phyloP scores from a whole-genome alignment of 2,113 vertebrate species.

The Glaucidium brasilianum region DNA sequence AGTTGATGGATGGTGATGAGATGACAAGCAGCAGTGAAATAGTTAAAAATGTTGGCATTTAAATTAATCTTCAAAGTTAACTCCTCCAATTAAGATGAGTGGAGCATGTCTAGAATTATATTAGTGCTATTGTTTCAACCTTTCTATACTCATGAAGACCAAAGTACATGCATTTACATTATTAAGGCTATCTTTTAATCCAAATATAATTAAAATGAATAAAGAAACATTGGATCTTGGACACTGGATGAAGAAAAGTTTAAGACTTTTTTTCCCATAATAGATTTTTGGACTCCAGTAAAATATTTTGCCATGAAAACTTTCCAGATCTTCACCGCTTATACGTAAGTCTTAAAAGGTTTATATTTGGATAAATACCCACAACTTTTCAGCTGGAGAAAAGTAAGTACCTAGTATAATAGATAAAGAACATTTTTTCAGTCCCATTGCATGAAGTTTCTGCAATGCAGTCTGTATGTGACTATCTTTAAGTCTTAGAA shows the following conservation, averaged over 20 bases:
- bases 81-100: not conserved
- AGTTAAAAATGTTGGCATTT: slow-evolving; percentile 43
- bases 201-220: not conserved
- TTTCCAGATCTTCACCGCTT: not conserved
- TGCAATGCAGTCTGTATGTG: not conserved
- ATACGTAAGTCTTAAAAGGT: not conserved
- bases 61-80: slow-evolving; percentile 38
- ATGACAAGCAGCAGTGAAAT: slow-evolving; percentile 19
- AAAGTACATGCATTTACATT: not conserved
- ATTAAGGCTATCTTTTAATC: not conserved
- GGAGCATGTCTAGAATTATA: not conserved
- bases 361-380: not conserved
- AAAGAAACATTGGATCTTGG: not conserved
- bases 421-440: not conserved
- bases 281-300: not conserved
- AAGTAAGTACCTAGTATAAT: not conserved
- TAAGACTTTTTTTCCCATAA: not conserved
- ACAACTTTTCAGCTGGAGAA: not conserved
- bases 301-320: not conserved
- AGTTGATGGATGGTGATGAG: not conserved
- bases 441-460: not conserved
- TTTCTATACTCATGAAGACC: not conserved
- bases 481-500: not conserved
- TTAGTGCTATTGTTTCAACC: slow-evolving; percentile 3
- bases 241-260: not conserved